Evolutionary conservation across 2,797 vertebrate species (phyloP).

Genomic region (Coreius guichenoti): DNA sequence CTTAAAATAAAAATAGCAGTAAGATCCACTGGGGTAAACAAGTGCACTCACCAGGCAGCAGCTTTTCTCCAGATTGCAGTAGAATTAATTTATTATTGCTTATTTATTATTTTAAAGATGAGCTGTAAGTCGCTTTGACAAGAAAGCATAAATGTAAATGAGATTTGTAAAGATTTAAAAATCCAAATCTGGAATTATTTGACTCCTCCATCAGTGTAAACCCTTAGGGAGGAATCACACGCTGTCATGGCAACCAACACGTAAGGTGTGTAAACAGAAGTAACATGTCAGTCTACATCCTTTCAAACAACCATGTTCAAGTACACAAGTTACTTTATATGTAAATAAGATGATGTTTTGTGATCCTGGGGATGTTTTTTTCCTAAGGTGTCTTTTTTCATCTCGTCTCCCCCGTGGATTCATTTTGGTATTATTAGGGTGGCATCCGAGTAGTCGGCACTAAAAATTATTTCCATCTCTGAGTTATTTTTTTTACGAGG

Average conservation of each 20-base stretch:
- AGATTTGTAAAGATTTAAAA: conserved; percentile 33
- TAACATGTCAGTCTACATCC: conserved; percentile 29
- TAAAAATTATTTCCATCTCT: background rate
- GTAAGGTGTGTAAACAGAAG: conserved; percentile 38
- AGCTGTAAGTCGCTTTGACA: background rate
- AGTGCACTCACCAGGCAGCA: conserved; percentile 3
- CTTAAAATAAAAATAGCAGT: background rate
- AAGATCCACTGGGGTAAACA: conserved; percentile 1
- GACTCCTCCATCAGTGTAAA: conserved; percentile 27
- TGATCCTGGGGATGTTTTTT: background rate
- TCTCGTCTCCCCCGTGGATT: background rate
- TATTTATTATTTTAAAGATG: conserved; percentile 39
- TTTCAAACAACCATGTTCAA: conserved; percentile 33
- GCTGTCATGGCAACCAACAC: conserved; percentile 37
- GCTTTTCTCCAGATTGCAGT: conserved; percentile 24
- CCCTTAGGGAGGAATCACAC: conserved; percentile 29
- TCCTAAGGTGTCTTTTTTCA: background rate
- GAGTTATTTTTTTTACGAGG: background rate
- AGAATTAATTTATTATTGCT: conserved; percentile 42
- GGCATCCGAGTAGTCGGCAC: background rate
- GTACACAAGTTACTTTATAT: conserved; percentile 11
- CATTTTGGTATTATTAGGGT: background rate
- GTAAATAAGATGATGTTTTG: conserved; percentile 5
- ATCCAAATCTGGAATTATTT: conserved; percentile 44
- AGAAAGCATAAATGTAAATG: conserved; percentile 33